Evolutionary conservation across 2,797 vertebrate genomes (phyloP), one percentile per base, ranked within the genome.

Genomic region (Liparis tanakae): DNA sequence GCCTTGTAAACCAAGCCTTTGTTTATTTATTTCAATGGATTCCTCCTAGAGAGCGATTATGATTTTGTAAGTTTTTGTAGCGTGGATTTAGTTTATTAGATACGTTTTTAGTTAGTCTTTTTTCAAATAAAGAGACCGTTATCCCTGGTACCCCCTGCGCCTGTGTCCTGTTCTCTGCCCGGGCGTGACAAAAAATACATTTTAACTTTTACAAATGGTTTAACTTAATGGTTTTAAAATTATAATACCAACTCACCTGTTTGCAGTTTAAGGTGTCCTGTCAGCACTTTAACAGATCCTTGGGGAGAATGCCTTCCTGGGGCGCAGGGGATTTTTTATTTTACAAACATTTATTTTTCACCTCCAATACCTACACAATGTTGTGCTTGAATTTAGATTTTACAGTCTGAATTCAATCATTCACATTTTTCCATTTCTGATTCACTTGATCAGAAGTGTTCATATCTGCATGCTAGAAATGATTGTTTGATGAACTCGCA

Each of bases 161-260:
- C n/a, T n/a, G n/a, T n/a, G n/a, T n/a, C n/a, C n/a, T n/a, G n/a
- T n/a, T n/a, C n/a, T n/a, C n/a, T n/a, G n/a, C n/a, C n/a, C n/a
- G n/a, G n/a, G n/a, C n/a, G n/a, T n/a, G n/a, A n/a, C n/a, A n/a
- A n/a, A n/a, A n/a, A 33, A 34, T 39, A 61, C 7, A 7, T 18
- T 50, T 59, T 20, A 74, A 17, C 8, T 60, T 72, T 36, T 62
- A 48, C 46, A 22, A 6, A 51, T 30, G 17, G 37, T 36, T 36
- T 67, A 2, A 30, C 12, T 62, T 17, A 39, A 62, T 46, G 39
- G 41, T 46, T 62, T 44, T 1, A 46, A 46, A 46, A 33, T n/a
- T 17, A 12, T 46, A 9, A 10, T 2, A 33, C 7, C 6, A 18
- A 33, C 22, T 22, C 13, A 17, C 14, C 9, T 18, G 25, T 44